phyloP scores from a whole-genome alignment of 92 coral and sea anemone genomes.

The Heliopora coerulea region DNA sequence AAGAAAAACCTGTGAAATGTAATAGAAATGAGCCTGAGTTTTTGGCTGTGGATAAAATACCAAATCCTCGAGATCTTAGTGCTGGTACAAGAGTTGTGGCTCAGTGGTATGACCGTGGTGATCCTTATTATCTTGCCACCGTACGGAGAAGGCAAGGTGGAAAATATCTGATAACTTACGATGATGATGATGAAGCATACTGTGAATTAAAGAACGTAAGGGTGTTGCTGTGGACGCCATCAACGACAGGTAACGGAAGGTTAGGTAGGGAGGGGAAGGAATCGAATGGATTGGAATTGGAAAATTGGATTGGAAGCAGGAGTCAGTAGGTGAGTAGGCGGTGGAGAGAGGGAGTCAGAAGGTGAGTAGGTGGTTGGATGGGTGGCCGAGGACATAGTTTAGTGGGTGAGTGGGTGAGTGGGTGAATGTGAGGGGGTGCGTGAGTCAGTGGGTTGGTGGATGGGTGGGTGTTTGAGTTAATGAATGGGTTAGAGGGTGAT shows the following conservation, averaged over 20 bases:
- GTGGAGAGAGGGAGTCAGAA: background rate
- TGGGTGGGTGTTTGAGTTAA: no score
- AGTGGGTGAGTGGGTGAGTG: no score
- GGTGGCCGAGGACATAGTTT: no score
- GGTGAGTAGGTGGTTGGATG: background rate
- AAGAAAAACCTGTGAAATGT: constrained; percentile 67
- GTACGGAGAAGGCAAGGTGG: constrained; percentile 58
- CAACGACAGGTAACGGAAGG: background rate
- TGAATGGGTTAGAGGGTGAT: no score
- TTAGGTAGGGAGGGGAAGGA: background rate
- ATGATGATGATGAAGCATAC: constrained; percentile 90
- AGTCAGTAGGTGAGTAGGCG: no score
- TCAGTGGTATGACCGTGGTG: constrained; percentile 79
- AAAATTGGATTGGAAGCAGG: no score
- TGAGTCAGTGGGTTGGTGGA: no score
- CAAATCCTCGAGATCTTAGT: constrained; percentile 75
- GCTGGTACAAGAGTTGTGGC: constrained; percentile 85
- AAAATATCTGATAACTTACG: constrained; percentile 69
- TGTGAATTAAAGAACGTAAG: constrained; percentile 75
- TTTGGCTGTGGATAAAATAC: constrained; percentile 72
- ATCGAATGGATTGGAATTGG: no score
- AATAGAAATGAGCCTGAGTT: constrained; percentile 66
- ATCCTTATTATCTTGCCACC: constrained; percentile 79
- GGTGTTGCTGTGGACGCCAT: constrained; percentile 50
- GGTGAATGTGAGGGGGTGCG: no score